Conservation (phyloP, 2,888 invertebrate genomes). For the Allygus modestus region DNA sequence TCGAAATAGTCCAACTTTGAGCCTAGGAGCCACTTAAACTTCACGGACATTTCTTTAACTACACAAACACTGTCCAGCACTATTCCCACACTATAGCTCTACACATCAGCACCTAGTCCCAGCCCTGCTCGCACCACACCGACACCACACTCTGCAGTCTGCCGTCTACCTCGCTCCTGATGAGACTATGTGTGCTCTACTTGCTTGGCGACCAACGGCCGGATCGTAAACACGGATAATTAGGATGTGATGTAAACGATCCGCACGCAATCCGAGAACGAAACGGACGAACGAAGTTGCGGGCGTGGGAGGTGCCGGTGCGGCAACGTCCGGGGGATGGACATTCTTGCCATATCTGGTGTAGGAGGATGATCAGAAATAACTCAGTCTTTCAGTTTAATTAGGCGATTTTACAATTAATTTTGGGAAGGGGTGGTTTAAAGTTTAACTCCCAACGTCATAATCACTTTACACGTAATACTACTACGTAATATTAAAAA, state of each 20-base stretch:
- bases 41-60: not conserved
- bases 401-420: no score
- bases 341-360: not conserved
- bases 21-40: not conserved
- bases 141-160: not conserved
- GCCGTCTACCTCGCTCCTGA: not conserved
- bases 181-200: slow-evolving; percentile 3
- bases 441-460: no score
- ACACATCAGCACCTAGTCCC: not conserved
- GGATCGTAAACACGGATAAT: slow-evolving; percentile 20
- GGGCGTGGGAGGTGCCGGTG: not conserved
- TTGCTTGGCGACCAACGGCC: not conserved
- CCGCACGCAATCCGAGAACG: not conserved
- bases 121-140: not conserved
- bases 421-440: no score
- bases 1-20: slow-evolving; percentile 20
- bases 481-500: no score
- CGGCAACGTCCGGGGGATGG: slow-evolving; percentile 1
- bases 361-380: no score
- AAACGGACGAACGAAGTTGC: not conserved
- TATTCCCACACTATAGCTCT: not conserved
- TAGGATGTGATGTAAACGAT: slow-evolving; percentile 26
- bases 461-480: no score
- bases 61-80: slow-evolving; percentile 2
- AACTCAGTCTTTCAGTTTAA: no score